Base-by-base conservation (phyloP, 2,888 invertebrate genomes). In the Nebria brevicollis region DNA sequence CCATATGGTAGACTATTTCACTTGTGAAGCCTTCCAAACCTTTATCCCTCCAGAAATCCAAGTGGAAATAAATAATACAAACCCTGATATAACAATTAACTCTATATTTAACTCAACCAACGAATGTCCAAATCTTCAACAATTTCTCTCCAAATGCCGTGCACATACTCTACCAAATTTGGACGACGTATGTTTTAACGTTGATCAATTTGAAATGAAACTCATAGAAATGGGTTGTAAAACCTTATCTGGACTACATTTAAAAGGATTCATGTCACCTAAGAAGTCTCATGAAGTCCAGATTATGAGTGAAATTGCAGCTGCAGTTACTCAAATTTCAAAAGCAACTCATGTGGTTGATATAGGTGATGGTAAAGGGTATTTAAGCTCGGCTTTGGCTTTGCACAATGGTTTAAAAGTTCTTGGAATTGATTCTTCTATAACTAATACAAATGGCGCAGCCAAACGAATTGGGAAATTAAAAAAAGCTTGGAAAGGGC, bases 291-390 rank as follows among this genome's bases (percentile, higher is more conserved):
- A 97, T 87, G 97, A 97, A 91, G 94, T 94, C 0, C 92, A 94
- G 87, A 89, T 91, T 13, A 91, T 94, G 88, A 93, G 94, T 0
- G 89, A 89, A 0, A 87, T 94, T 0, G 91, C 93, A 0, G 90
- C 92, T 1, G 90, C 91, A 1, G 86, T 95, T 8, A 87, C 88
- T 25, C 84, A 86, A 15, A 83, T 87, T 64, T 85, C 87, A 20
- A 81, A 87, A 86, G 87, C 88, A 2, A 84, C 87, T 5, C 91
- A 92, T 88, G 90, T 95, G 66, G 91, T 97, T 15, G 98, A 98
- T 87, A 93, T 96, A 68, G 98, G 98, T 0, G 97, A 97, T 86
- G 98, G 98, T 0, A 95, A 96, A 86, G 98, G 97, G 0, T 96
- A 97, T 88, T 89, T 97, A 65, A 94, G 95, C 68, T 93, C 94